Base-by-base conservation (phyloP, 2,113 vertebrate species). In the Pterocles gutturalis region DNA sequence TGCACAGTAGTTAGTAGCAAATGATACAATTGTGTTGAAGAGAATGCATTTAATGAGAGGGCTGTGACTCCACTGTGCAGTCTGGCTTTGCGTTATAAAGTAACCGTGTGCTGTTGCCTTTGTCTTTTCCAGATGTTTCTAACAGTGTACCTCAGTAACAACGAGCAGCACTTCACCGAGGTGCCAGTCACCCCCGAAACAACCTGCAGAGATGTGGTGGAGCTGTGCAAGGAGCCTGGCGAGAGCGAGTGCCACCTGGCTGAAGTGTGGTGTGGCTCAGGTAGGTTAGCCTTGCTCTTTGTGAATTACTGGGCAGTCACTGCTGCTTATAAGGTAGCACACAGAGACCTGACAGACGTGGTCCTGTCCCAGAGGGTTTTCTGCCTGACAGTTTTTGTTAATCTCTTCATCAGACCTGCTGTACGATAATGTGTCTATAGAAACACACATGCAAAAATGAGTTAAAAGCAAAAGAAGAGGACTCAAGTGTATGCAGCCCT, bases 61-160 rank as follows among this genome's bases (percentile, higher is more conserved):
- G 10, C 33, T 26, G 41, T n/a, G 67, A 19, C 45, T 51, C 33
- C 1, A 0, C 28, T 57, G 19, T 73, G 55, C 67, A 22, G 43
- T 7, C 31, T 73, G 72, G 16, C n/a, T 58, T 82, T 80, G 36
- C 61, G 16, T 58, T 75, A 21, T 20, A 6, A 29, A 13, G 16
- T 97, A 71, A 97, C 48, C 0, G 0, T 28, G 51, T 58, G 33
- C 57, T 77, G 80, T 43, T 91, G 45, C 61, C 54, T 93, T 60
- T 96, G 33, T 94, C 22, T 95, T 21, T 89, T 97, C 38, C 89
- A 99, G 99, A 99, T 99, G 99, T 99, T 99, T 97, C 98, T 99
- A 89, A 99, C 99, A 0, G 99, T 99, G 92, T 99, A 99, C 98
- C 99, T 99, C 98, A 99, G 99, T 97, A 99, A 99, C 98, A 99